A percentile compares a stretch with the other conserved stretches of the same genome.
Conservation (phyloP, 2,888 invertebrate genomes). For the Phaonia tiefii region DNA sequence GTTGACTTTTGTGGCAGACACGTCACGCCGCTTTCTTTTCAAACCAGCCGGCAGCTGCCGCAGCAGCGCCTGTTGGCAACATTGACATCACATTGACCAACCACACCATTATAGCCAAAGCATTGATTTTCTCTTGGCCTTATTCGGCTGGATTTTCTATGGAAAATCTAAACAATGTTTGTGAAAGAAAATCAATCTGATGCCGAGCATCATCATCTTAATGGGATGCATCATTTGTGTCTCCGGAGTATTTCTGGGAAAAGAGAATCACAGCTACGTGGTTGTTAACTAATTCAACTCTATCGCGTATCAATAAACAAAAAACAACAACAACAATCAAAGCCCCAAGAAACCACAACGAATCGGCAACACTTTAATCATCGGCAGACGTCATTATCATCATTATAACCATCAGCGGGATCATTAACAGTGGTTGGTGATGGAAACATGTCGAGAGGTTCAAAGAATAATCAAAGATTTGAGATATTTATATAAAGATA, state of each 20-base stretch:
- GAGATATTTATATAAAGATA: too few species aligned
- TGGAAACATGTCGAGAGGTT: too few species aligned
- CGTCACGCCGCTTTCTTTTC: slow-evolving; percentile 55
- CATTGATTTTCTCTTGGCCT: slow-evolving; percentile 46
- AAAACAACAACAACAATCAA: neutral
- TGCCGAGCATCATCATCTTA: slow-evolving; percentile 2
- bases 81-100: neutral
- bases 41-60: neutral
- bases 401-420: too few species aligned
- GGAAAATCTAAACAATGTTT: slow-evolving; percentile 17
- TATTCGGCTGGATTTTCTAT: slow-evolving; percentile 46
- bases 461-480: too few species aligned
- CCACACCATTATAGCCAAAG: neutral
- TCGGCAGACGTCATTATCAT: too few species aligned
- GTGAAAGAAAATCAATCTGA: slow-evolving; percentile 39
- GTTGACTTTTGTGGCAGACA: slow-evolving; percentile 50
- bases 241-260: too few species aligned
- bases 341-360: slow-evolving; percentile 1
- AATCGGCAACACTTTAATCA: slow-evolving; percentile 14
- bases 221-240: slow-evolving; percentile 5
- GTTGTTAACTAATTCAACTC: too few species aligned
- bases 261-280: too few species aligned
- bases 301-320: too few species aligned
- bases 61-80: neutral
- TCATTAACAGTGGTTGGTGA: too few species aligned